phyloP scores from a whole-genome alignment of 2,888 invertebrate species.

The Rotaria socialis region DNA sequence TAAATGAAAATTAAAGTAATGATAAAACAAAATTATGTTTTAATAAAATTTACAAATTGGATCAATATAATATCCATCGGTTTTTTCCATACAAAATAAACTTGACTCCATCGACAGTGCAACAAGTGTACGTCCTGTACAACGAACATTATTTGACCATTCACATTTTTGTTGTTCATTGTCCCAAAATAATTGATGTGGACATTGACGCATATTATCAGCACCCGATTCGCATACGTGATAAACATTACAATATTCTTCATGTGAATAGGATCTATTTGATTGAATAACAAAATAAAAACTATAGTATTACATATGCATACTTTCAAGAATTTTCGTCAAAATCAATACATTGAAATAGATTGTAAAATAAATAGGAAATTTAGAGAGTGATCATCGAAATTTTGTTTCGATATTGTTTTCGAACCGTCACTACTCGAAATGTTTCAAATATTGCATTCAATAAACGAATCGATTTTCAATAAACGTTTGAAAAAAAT shows the following conservation, averaged over 20 bases:
- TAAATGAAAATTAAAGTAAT: neutral
- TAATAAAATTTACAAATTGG: conserved; percentile 31
- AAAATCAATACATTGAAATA: too few relatives aligned
- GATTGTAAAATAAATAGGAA: too few relatives aligned
- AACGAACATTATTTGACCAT: conserved; percentile 46
- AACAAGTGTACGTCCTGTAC: conserved; percentile 46
- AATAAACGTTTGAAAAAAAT: too few relatives aligned
- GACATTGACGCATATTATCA: conserved; percentile 46
- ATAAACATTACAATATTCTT: conserved; percentile 46
- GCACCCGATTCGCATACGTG: conserved; percentile 45
- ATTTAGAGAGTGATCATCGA: too few relatives aligned
- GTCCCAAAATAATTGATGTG: conserved; percentile 46
- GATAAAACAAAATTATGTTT: neutral
- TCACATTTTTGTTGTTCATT: conserved; percentile 45
- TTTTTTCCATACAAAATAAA: conserved; percentile 46
- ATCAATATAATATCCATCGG: conserved; percentile 46
- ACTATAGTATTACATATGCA: too few relatives aligned
- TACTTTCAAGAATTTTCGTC: too few relatives aligned
- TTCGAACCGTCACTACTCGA: too few relatives aligned
- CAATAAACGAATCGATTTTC: too few relatives aligned
- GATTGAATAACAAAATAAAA: neutral
- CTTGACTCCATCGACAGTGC: conserved; percentile 40
- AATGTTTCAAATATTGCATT: too few relatives aligned
- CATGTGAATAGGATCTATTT: conserved; percentile 40
- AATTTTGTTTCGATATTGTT: too few relatives aligned